Base-by-base conservation (phyloP, 2,888 invertebrate genomes). In the Crioceris asparagi region DNA sequence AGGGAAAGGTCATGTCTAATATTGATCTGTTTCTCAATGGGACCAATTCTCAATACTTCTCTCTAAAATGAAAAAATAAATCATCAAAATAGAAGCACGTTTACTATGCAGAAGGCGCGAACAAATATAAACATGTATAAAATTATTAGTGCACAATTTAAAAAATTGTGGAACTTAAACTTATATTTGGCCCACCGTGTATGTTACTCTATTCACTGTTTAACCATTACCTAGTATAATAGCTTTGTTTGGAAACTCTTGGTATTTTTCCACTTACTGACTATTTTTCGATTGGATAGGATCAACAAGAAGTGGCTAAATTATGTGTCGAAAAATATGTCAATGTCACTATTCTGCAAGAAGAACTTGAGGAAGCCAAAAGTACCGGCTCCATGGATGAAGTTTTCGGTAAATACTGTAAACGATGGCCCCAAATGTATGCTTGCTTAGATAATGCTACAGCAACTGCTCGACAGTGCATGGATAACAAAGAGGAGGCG, bases 351-450 rank as follows among this genome's bases (percentile, higher is more conserved):
- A 56, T 63, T 10, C 58, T 85, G 15, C 66, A 77, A 44, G 55
- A 67, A 3, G 83, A 86, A 56, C 76, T 86, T 29, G 76, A 80
- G 33, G 64, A 65, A 3, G 79, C 83, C 0, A 78, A 78, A 53
- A 79, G 81, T 0, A 72, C 67, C 3, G 57, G 70, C 49, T 48
- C 70, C 54, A 38, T 58, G 63, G 48, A 71, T 62, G 62, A 69
- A 60, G 61, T 50, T 18, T 61, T 60, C 46, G 60, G 44, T 33
- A 75, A 75, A 58, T 85, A 87, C 57, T 87, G 82, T 56, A 69
- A 67, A 14, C 80, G 77, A 52, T 68, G 72, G 10, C 70, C 75
- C 0, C 60, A 67, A 25, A 55, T 82, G 32, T 71, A 74, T 53
- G 54, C 57, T 0, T 86, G 86, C 50, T 64, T 83, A 35, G 68